Conservation (phyloP, 2,113 vertebrate genomes). For the Sphyrna mokarran region DNA sequence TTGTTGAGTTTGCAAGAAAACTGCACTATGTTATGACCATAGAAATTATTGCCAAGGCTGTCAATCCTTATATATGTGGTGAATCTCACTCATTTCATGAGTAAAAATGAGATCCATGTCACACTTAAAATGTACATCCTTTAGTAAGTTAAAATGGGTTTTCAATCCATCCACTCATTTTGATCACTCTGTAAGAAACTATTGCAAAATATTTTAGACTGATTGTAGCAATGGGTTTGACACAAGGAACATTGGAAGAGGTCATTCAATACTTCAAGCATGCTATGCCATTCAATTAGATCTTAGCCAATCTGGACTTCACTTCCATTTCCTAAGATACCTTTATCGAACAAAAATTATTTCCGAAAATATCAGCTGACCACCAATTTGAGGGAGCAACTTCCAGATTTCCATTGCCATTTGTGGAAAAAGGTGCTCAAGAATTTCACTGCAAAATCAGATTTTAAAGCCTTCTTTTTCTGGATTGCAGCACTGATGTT, state of each 20-base stretch:
- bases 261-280: not conserved
- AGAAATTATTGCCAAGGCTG: slow-evolving; percentile 5
- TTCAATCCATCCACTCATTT: not conserved
- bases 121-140: not conserved
- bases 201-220: not conserved
- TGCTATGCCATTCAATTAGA: not conserved
- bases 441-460: not conserved
- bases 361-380: not conserved
- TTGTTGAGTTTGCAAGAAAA: not conserved
- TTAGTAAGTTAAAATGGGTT: not conserved
- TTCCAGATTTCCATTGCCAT: not conserved
- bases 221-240: not conserved
- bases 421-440: not conserved
- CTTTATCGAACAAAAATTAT: not conserved
- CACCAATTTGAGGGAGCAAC: not conserved
- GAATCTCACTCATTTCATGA: not conserved
- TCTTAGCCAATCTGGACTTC: not conserved
- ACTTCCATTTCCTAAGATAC: not conserved
- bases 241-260: not conserved
- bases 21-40: not conserved
- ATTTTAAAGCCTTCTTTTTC: not conserved
- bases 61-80: not conserved
- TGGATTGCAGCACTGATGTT: not conserved
- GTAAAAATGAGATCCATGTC: not conserved
- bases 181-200: not conserved